Evolutionary conservation across 92 coral and sea anemone species (phyloP), one percentile per base, ranked within the genome.

Genomic region (Epizoanthus rinbou): DNA sequence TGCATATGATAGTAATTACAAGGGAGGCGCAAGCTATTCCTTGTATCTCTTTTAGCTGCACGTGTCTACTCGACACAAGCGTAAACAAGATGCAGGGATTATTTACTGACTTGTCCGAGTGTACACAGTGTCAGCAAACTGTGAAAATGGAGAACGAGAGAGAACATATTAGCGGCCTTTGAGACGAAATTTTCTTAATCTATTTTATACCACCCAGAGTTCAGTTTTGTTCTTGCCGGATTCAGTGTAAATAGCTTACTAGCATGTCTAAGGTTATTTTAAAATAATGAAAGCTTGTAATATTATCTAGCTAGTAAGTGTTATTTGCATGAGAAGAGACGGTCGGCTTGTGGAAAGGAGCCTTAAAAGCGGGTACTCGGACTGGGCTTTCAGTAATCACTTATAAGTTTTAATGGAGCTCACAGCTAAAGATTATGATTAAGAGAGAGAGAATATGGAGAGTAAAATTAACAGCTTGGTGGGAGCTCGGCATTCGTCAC

Each of bases 71-170:
- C 54, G 28, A 39, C 41, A 16, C 39, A 76, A 76, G 43, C 82
- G 82, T 78, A 78, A 78, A 62, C 82, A 78, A 78, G 64, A 14
- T 63, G 54, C 56, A 57, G 7, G 39, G 64, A 41, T 78, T 78
- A 52, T 78, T 78, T 78, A 78, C 82, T 19, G 70, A 59, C 52
- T 78, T 78, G 58, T 11, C 17, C 39, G 56, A 78, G 21, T 43
- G 82, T 78, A 78, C 71, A 78, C 68, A 78, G 82, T 63, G 8
- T 78, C 23, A 78, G 71, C 71, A 78, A 78, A 78, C 82, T 60
- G 69, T 43, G 82, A 62, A 62, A 78, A 60, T 60, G 82, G 69
- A 59, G 39, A 60, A 78, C 6, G 52, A 39, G 53, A 41, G 35
- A 33, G 33, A 63, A 78, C 43, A 41, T 78, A 37, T 21, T 78